Percentiles rank a stretch among this genome's conserved stretches.
Conservation (phyloP, 2,113 vertebrate species). For the Ceyx melanurus region DNA sequence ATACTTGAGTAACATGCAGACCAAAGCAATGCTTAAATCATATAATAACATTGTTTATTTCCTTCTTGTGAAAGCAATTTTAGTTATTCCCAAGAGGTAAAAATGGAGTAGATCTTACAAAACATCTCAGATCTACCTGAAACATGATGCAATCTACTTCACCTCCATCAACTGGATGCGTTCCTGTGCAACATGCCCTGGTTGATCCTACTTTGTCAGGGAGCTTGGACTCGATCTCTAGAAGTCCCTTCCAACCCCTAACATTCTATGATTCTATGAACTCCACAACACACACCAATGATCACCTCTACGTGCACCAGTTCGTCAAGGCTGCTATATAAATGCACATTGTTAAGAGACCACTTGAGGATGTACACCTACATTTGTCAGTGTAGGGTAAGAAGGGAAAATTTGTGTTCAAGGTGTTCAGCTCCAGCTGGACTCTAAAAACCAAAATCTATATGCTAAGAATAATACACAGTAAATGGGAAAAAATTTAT, state of each 20-base stretch:
- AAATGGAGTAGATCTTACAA: background rate
- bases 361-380: background rate
- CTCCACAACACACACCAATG: background rate
- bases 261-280: no score
- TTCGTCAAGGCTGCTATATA: background rate
- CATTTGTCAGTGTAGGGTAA: background rate
- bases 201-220: no score
- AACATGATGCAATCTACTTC: background rate
- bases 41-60: background rate
- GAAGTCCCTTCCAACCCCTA: no score
- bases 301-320: background rate
- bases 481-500: background rate
- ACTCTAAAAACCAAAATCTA: background rate
- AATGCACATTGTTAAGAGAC: background rate
- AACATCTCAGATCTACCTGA: background rate
- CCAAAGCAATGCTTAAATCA: background rate
- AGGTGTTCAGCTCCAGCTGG: background rate
- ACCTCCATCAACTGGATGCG: background rate
- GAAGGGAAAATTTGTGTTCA: background rate
- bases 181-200: no score
- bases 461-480: background rate
- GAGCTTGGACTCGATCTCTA: no score
- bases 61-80: background rate
- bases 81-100: background rate
- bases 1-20: background rate